Conservation (phyloP, 1,140 invertebrate genomes). For the Pristionchus pacificus region DNA sequence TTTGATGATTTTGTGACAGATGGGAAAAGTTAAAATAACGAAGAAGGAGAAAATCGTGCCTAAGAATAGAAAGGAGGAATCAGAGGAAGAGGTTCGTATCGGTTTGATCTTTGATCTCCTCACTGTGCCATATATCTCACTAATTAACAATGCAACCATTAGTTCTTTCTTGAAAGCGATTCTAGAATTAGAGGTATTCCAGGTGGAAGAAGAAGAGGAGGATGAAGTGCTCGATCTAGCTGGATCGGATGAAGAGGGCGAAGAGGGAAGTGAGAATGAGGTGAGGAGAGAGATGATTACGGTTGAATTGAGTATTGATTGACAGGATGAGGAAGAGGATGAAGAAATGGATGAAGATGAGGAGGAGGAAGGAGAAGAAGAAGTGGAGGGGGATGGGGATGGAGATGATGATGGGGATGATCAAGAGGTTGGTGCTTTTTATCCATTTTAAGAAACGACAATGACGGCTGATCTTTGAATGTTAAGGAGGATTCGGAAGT, state of each 20-base stretch:
- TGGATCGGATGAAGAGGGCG: background rate
- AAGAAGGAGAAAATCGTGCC: background rate
- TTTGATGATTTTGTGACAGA: too few species aligned
- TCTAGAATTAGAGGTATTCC: too few species aligned
- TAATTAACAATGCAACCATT: too few species aligned
- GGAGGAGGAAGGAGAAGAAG: background rate
- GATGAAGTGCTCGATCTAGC: background rate
- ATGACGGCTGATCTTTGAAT: too few species aligned
- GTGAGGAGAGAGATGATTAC: too few species aligned
- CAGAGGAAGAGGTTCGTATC: too few species aligned
- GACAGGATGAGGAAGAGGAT: background rate
- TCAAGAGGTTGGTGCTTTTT: background rate
- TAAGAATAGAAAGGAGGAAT: constrained; percentile 6
- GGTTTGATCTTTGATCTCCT: too few species aligned
- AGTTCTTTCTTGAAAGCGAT: too few species aligned
- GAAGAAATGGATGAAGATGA: background rate
- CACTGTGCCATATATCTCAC: too few species aligned
- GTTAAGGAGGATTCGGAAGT: too few species aligned
- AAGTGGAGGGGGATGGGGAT: background rate
- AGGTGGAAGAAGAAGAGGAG: too few species aligned
- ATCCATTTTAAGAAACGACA: background rate
- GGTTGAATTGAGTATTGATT: background rate
- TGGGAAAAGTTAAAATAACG: background rate
- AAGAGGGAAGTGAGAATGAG: background rate
- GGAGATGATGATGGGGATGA: too few species aligned